A percentile compares a stretch with the other conserved stretches of the same genome.
Conservation (phyloP, 1,140 invertebrate species). For the Zophobas atratus region DNA sequence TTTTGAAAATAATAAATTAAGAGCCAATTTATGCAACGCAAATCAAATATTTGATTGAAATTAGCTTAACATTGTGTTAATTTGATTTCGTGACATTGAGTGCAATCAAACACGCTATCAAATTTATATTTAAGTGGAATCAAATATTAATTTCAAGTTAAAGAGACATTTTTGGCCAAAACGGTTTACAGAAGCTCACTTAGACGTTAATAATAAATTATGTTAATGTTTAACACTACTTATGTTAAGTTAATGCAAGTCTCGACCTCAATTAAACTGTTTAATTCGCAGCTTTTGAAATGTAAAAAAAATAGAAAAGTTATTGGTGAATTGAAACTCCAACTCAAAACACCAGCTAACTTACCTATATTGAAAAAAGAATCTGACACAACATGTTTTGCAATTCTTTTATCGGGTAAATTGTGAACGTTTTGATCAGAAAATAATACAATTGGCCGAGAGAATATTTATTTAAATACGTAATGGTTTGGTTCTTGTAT, state of each 20-base stretch:
- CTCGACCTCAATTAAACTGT: background rate
- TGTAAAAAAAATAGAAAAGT: background rate
- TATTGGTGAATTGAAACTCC: background rate
- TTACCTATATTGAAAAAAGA: background rate
- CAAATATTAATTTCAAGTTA: background rate
- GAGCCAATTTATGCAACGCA: background rate
- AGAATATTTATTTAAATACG: background rate
- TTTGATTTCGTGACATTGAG: conserved; percentile 2
- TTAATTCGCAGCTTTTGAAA: conserved; percentile 2
- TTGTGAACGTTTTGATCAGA: background rate
- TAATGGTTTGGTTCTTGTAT: background rate
- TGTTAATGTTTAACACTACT: conserved; percentile 3
- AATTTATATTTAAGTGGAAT: background rate
- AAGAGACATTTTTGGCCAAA: background rate
- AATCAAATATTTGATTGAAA: conserved; percentile 3
- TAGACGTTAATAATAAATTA: background rate
- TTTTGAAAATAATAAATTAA: conserved; percentile 3
- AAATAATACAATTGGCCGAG: background rate
- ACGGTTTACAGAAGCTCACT: background rate
- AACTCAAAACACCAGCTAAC: background rate
- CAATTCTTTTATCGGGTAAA: background rate
- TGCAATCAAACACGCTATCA: conserved; percentile 1
- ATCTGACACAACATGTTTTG: background rate
- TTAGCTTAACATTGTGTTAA: background rate
- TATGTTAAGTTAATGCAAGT: conserved; percentile 3